These are phyloP conservation scores for Micromussa lordhowensis DNA, from an alignment of 92 coral and sea anemone genomes.

Conservation along the genomic window DNA sequence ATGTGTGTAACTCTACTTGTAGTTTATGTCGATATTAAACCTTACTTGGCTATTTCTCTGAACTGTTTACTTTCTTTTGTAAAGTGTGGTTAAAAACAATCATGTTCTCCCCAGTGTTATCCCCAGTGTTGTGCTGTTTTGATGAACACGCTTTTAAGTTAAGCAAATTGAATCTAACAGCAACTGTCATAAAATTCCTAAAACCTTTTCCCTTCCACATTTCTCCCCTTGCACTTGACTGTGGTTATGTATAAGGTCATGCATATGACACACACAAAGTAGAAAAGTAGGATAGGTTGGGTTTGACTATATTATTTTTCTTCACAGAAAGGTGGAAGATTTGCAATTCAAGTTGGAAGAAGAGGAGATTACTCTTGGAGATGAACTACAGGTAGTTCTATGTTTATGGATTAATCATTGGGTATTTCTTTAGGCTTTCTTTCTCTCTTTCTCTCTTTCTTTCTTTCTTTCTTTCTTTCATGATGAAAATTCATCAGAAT, in stretches of 20 bases:
- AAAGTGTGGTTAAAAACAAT: no score
- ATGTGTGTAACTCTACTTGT: no score
- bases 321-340: slow-evolving; percentile 89
- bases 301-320: not conserved
- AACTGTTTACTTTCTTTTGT: no score
- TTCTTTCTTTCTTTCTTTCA: no score
- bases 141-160: not conserved
- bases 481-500: no score
- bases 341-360: slow-evolving; percentile 94
- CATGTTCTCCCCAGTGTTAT: not conserved
- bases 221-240: not conserved
- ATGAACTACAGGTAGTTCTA: slow-evolving; percentile 82
- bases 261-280: not conserved
- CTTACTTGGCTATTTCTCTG: no score
- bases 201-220: not conserved
- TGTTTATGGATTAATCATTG: no score
- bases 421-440: no score
- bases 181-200: not conserved
- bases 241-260: not conserved
- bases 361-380: slow-evolving; percentile 95
- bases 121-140: not conserved
- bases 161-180: not conserved
- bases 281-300: not conserved
- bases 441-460: no score
- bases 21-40: no score